Evolutionary conservation across 2,797 vertebrate genomes (phyloP).

Genomic region (Erethizon dorsatum): DNA sequence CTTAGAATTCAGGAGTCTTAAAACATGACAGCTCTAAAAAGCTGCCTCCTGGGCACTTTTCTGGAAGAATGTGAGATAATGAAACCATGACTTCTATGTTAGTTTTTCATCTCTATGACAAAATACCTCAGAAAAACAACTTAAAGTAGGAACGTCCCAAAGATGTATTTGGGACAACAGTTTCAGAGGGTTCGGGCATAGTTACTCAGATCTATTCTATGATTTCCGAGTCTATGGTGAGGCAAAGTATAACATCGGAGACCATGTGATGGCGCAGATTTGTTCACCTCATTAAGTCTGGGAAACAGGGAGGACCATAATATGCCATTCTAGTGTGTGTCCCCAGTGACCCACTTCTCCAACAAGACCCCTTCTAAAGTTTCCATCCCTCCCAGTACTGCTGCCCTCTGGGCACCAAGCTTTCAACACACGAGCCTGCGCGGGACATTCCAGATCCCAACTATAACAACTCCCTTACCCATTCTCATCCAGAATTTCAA

Average conservation of each 20-base stretch:
- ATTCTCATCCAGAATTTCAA: not conserved
- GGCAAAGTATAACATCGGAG: not conserved
- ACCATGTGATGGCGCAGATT: not conserved
- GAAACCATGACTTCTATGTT: not conserved
- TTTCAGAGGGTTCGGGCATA: not conserved
- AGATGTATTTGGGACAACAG: not conserved
- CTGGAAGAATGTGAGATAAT: not conserved
- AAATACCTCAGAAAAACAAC: not conserved
- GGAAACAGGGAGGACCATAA: not conserved
- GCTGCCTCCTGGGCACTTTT: not conserved
- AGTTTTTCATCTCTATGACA: not conserved
- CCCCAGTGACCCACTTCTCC: not conserved
- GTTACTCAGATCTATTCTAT: not conserved
- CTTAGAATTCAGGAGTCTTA: not conserved
- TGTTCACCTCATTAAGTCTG: not conserved
- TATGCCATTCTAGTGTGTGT: not conserved
- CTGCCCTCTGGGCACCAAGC: not conserved
- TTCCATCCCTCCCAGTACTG: not conserved
- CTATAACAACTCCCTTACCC: not conserved
- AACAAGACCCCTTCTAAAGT: not conserved
- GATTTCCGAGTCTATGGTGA: not conserved
- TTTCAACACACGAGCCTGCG: too few species aligned
- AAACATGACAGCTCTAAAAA: not conserved
- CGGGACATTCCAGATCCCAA: not conserved
- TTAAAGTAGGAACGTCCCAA: not conserved